Conservation (phyloP, 2,888 invertebrate genomes). For the Diachrysia chrysitis region DNA sequence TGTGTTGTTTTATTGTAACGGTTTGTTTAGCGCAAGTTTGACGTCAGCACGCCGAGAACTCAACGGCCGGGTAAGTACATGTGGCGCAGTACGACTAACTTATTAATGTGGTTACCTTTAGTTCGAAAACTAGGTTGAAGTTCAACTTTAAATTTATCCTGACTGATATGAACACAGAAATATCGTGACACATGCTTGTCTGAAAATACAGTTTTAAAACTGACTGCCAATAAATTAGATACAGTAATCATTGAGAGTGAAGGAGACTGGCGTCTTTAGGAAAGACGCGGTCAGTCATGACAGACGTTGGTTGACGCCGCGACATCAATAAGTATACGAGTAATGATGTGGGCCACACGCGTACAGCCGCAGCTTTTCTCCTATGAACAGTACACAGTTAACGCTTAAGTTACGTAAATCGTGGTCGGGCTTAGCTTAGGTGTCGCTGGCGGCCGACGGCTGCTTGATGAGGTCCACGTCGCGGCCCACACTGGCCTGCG, state of each 20-base stretch:
- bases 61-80: constrained; percentile 25
- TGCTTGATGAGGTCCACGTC: constrained; percentile 90
- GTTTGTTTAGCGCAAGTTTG: constrained; percentile 26
- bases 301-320: constrained; percentile 17
- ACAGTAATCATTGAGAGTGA: constrained; percentile 8
- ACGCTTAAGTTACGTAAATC: constrained; percentile 60
- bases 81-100: constrained; percentile 28
- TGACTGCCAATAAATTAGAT: constrained; percentile 27
- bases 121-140: constrained; percentile 15
- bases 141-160: constrained; percentile 13
- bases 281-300: neutral
- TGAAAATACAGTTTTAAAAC: constrained; percentile 19
- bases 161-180: neutral
- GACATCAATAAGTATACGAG: constrained; percentile 51
- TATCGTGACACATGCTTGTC: neutral
- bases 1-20: constrained; percentile 6
- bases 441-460: constrained; percentile 83
- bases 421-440: constrained; percentile 75
- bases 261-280: neutral
- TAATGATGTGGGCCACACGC: constrained; percentile 28
- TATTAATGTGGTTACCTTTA: constrained; percentile 20
- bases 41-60: constrained; percentile 32
- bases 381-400: constrained; percentile 54
- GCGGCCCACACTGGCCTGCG: constrained; percentile 85
- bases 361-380: constrained; percentile 40